phyloP scores from a whole-genome alignment of 2,888 invertebrate genomes.

The Rhimphoctona megacephalus region DNA sequence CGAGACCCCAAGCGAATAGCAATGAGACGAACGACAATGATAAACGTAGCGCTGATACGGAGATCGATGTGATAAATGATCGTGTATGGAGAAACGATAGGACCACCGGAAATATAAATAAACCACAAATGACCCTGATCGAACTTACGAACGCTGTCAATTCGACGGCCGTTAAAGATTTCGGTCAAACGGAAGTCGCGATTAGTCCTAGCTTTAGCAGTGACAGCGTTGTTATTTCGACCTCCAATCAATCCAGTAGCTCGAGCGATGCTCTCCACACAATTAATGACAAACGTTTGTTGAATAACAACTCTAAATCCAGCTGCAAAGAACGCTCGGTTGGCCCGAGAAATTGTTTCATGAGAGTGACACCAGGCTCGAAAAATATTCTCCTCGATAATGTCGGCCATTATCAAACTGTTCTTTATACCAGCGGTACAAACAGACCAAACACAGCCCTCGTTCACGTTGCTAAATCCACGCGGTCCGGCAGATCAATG shows the following conservation, averaged over 20 bases:
- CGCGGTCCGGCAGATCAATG: constrained; percentile 77
- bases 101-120: constrained; percentile 25
- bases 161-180: constrained; percentile 71
- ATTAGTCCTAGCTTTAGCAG: constrained; percentile 82
- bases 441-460: constrained; percentile 78
- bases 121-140: constrained; percentile 77
- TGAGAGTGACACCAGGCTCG: constrained; percentile 91
- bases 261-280: constrained; percentile 80
- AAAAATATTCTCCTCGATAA: constrained; percentile 93
- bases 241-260: constrained; percentile 82
- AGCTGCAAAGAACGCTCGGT: constrained; percentile 72
- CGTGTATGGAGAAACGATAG: constrained; percentile 79
- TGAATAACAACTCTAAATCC: constrained; percentile 66
- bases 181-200: constrained; percentile 72
- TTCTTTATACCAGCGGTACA: constrained; percentile 87
- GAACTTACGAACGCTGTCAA: constrained; percentile 80
- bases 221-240: constrained; percentile 82
- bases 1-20: constrained; percentile 67
- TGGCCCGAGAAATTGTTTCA: constrained; percentile 91
- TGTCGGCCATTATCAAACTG: constrained; percentile 90
- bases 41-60: constrained; percentile 71
- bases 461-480: constrained; percentile 80
- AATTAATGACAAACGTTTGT: constrained; percentile 62
- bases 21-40: constrained; percentile 56
- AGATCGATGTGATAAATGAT: constrained; percentile 82